Evolutionary conservation across 2,888 invertebrate genomes (phyloP), one percentile per base, ranked within the genome.

Genomic region (Phoenoteleia sp.): DNA sequence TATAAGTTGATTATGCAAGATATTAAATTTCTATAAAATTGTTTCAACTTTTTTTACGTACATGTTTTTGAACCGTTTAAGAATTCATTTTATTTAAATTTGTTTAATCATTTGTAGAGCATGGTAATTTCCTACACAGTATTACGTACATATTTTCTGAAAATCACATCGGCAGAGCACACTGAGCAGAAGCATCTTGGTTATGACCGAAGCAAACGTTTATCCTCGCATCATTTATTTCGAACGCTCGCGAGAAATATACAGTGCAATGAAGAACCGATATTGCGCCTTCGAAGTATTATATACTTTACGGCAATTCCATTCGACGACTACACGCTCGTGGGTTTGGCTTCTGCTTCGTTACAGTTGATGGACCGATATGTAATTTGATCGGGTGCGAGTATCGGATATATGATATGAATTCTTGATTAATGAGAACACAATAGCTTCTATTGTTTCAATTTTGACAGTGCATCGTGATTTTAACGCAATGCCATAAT

Each of bases 181-280:
- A 33, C 33, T 66, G 33, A 42, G 84, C 79, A 77, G 69, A 58
- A 84, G 84, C 87, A 76, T 77, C 84, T 69, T 69, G 49, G 85
- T 75, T 81, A 79, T 81, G 69, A 67, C 67, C 75, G 39, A 67
- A 66, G 39, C 81, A n/a, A n/a, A n/a, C n/a, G 74, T 81, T 81
- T 81, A 74, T 81, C 75, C 60, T 75, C 75, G 81, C 69, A 52
- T 75, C 81, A 81, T 75, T 81, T 81, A 81, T 81, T 81, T 60
- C 54, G 21, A 62, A 81, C 56, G 60, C 39, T 74, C 9, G 42
- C 67, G 23, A 23, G 60, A 72, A 74, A 69, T 81, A 75, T 67
- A 74, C 67, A 60, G 67, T 19, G 60, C 74, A 67, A 69, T 74
- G 75, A 39, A 66, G 67, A 72, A 52, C 47, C 58, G 66, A 72